Evolutionary conservation across 2,797 vertebrate genomes (phyloP), one percentile per base, ranked within the genome.

Genomic region (Micrastur ruficollis): DNA sequence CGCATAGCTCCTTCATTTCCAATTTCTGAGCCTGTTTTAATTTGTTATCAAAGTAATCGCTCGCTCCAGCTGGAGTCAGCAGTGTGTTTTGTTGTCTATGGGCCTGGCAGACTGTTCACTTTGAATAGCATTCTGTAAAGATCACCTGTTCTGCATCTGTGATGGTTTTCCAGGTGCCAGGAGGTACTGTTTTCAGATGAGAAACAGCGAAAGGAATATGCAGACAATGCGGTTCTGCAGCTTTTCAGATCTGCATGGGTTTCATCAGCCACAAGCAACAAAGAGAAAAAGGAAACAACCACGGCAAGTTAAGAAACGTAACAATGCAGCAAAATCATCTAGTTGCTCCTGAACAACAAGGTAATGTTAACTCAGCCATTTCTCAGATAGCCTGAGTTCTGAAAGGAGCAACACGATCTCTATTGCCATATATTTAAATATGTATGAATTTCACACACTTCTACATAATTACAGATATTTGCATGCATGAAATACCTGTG

Each of bases 41-140:
- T 98, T 98, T 98, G 98, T 98, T 98, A 98, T 98, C 98, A 97
- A 98, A 98, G 97, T 98, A 98, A 98, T 98, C 94, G 89, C 93
- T 98, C 22, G 79, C 96, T 98, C 96, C 55, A 88, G 90, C 95
- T 98, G 92, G 93, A 98, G 95, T 97, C 93, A 97, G 97, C 97
- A 97, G 87, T 96, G 88, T 97, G 96, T 97, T 98, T 97, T 97
- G 95, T 97, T 93, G 20, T 98, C 96, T 96, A 87, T 91, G 91
- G 95, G 83, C 86, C 96, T 98, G 97, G 97, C 97, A 97, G 95
- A 95, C 96, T 97, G 97, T 89, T 98, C 96, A 95, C 88, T 96
- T 95, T 97, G 97, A 98, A 98, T 93, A 96, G 95, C 93, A 86
- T 97, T 98, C 96, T 96, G 96, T 97, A 97, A 98, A 97, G 91